These are phyloP conservation scores for Caerostris extrusa DNA, from an alignment of 1,140 invertebrate genomes.

Conservation along the genomic window DNA sequence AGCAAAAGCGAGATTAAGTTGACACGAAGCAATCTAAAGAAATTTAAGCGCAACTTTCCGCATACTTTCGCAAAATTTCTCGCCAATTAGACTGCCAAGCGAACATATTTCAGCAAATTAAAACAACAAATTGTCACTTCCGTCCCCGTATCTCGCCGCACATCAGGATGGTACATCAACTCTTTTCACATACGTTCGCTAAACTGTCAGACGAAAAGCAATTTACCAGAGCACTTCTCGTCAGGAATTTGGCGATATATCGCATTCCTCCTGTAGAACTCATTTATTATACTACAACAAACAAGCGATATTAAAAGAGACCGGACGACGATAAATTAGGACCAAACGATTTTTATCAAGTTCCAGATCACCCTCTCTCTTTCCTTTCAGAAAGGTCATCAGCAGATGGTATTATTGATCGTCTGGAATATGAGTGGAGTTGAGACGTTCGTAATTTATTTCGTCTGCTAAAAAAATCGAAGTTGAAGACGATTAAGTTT, in stretches of 20 bases:
- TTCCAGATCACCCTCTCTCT: not conserved
- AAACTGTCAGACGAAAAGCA: not conserved
- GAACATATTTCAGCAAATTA: slow-evolving; percentile 33
- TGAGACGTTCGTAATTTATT: not conserved
- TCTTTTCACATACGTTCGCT: slow-evolving; percentile 9
- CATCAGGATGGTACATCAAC: not conserved
- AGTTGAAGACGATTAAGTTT: not conserved
- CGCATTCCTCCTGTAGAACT: too few relatives aligned
- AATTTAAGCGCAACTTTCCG: not conserved
- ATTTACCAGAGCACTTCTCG: not conserved
- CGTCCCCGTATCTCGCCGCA: not conserved
- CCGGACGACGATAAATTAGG: slow-evolving; percentile 3
- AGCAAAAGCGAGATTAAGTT: not conserved
- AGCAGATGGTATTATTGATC: not conserved
- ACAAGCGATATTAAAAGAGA: slow-evolving; percentile 33
- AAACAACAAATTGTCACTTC: slow-evolving; percentile 7
- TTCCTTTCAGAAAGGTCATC: not conserved
- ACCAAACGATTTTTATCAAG: slow-evolving; percentile 21
- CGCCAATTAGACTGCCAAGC: not conserved
- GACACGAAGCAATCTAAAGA: not conserved
- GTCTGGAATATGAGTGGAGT: not conserved
- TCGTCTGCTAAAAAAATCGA: not conserved
- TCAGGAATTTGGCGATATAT: not conserved
- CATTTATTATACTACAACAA: slow-evolving; percentile 37
- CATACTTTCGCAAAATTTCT: not conserved